Evolutionary conservation across 2,113 vertebrate genomes (phyloP).

Genomic region (Thermophis baileyi): DNA sequence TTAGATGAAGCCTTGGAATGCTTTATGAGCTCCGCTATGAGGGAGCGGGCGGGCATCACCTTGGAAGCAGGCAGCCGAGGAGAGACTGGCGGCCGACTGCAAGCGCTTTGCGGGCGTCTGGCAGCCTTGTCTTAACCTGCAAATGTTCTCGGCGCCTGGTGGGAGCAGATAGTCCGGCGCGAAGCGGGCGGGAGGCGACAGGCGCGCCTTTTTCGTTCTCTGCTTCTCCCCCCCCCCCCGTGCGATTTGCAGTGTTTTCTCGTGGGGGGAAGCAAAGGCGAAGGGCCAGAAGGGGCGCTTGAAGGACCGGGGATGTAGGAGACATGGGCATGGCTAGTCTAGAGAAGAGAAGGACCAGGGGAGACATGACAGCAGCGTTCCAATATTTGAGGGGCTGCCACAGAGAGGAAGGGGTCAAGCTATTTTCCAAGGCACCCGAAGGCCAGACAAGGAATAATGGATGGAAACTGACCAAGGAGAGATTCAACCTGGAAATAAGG

Average conservation of each 20-base stretch:
- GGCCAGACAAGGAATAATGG: no score
- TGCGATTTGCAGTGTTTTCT: neutral
- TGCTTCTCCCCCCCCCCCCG: neutral
- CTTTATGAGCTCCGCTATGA: neutral
- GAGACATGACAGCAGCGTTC: no score
- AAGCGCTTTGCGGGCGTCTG: constrained; percentile 14
- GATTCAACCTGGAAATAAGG: no score
- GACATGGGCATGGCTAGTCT: no score
- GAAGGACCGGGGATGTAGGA: neutral
- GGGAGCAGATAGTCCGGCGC: constrained; percentile 50
- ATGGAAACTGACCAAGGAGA: no score
- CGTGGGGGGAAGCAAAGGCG: neutral
- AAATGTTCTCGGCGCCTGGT: constrained; percentile 51
- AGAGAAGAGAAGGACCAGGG: no score
- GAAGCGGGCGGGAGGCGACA: constrained; percentile 17
- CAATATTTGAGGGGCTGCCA: no score
- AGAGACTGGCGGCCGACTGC: neutral
- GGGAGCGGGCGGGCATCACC: neutral
- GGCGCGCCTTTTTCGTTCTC: constrained; percentile 15
- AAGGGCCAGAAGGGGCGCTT: neutral
- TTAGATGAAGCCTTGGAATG: neutral
- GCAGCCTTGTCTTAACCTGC: constrained; percentile 45
- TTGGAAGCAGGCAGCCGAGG: neutral
- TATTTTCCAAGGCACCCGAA: no score
- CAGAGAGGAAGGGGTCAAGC: no score